phyloP scores from a whole-genome alignment of 2,113 vertebrate genomes.

The Corydoras maculifer region DNA sequence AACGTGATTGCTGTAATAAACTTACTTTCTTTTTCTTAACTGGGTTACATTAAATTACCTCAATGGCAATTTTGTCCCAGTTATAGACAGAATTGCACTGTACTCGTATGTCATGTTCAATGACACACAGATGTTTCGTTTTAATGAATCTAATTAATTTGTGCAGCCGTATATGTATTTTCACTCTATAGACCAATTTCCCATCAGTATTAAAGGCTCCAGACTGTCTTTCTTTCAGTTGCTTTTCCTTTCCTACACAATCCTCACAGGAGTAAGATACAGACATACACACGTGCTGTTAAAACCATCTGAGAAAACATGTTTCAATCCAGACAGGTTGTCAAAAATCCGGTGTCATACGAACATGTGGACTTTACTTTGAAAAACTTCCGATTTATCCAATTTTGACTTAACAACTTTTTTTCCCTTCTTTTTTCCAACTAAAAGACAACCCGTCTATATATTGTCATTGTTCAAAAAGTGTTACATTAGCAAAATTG shows the following conservation, averaged over 20 bases:
- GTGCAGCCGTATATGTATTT: slow-evolving; percentile 5
- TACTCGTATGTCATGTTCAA: not conserved
- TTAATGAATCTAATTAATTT: slow-evolving; percentile 27
- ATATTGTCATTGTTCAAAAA: no score
- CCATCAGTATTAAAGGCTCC: slow-evolving; percentile 22
- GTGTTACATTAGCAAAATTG: no score
- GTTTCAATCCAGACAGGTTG: slow-evolving; percentile 34
- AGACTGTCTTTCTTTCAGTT: slow-evolving; percentile 20
- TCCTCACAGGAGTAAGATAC: slow-evolving; percentile 26
- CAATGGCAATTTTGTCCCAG: not conserved
- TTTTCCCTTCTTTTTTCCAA: no score
- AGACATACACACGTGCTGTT: slow-evolving; percentile 18
- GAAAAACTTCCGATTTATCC: no score
- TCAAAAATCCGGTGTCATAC: slow-evolving; percentile 25
- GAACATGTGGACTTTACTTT: not conserved
- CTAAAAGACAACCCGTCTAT: no score
- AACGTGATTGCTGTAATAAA: not conserved
- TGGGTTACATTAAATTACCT: not conserved
- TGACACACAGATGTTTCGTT: slow-evolving; percentile 17
- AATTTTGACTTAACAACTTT: no score
- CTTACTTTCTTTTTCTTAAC: not conserved
- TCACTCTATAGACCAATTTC: slow-evolving; percentile 6
- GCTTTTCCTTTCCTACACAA: slow-evolving; percentile 5
- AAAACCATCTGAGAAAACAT: slow-evolving; percentile 23
- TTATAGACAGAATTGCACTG: slow-evolving; percentile 7